Evolutionary conservation across 2,888 invertebrate species (phyloP).

Genomic region (Graphium colonna): DNA sequence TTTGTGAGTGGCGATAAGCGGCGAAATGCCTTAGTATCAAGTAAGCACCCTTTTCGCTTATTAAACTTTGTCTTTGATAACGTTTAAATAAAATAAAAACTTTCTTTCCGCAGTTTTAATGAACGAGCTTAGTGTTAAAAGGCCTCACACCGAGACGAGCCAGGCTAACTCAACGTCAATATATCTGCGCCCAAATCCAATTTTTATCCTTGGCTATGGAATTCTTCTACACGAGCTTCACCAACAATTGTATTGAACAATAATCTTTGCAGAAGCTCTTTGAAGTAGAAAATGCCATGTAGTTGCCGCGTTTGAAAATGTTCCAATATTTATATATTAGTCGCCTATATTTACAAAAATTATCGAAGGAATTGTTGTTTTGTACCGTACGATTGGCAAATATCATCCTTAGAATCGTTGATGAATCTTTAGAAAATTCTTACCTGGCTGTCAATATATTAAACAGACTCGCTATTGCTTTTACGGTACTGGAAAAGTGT

Average conservation of each 20-base stretch:
- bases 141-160: conserved; percentile 57
- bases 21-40: too few species aligned
- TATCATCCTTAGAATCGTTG: too few species aligned
- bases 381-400: neutral
- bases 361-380: neutral
- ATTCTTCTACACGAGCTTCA: conserved; percentile 45
- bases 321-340: neutral
- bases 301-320: neutral
- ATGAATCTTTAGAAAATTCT: too few species aligned
- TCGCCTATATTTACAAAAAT: neutral
- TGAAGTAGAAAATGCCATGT: neutral
- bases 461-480: neutral
- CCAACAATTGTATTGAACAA: conserved; percentile 29
- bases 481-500: conserved; percentile 29
- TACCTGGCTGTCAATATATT: neutral
- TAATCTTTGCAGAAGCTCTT: conserved; percentile 1
- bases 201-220: conserved; percentile 49
- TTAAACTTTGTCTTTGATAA: too few species aligned
- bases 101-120: conserved; percentile 58
- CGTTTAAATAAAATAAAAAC: too few species aligned
- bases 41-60: too few species aligned
- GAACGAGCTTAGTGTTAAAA: conserved; percentile 68
- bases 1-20: too few species aligned
- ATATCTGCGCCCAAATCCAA: conserved; percentile 32
- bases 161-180: conserved; percentile 51